Conservation (phyloP, 1,140 invertebrate species). For the Phocides pigmalion region DNA sequence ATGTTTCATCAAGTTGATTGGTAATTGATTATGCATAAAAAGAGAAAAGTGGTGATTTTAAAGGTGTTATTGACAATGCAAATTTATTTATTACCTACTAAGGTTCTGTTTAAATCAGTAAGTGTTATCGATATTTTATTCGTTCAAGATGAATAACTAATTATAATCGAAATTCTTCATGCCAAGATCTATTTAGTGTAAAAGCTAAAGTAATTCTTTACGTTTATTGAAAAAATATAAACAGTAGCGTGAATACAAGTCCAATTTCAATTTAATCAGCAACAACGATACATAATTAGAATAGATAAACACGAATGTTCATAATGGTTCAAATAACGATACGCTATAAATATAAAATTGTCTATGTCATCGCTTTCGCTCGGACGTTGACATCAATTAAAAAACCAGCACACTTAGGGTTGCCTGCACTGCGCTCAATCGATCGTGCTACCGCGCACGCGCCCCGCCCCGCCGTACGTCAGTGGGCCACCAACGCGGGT, state of each 20-base stretch:
- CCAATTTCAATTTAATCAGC: conserved; percentile 4
- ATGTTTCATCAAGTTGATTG: no score
- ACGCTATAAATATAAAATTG: conserved; percentile 32
- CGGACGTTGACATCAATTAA: conserved; percentile 75
- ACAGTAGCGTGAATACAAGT: background rate
- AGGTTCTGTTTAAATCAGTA: no score
- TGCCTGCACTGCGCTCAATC: conserved; percentile 78
- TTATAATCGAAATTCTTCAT: no score
- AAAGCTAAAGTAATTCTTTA: no score
- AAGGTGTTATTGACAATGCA: no score
- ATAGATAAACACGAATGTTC: conserved; percentile 7
- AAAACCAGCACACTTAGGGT: conserved; percentile 68
- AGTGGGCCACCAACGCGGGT: conserved; percentile 66
- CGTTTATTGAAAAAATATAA: no score
- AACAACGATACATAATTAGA: background rate
- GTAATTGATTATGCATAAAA: no score
- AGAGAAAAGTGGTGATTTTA: no score
- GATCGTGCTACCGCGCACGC: conserved; percentile 78
- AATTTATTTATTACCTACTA: no score
- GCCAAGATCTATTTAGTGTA: no score
- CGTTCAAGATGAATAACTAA: no score
- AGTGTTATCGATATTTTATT: no score
- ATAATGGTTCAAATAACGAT: background rate
- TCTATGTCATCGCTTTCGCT: conserved; percentile 29
- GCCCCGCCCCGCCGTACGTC: conserved; percentile 55